Conservation (phyloP, 2,113 vertebrate species). For the Pterocles gutturalis region DNA sequence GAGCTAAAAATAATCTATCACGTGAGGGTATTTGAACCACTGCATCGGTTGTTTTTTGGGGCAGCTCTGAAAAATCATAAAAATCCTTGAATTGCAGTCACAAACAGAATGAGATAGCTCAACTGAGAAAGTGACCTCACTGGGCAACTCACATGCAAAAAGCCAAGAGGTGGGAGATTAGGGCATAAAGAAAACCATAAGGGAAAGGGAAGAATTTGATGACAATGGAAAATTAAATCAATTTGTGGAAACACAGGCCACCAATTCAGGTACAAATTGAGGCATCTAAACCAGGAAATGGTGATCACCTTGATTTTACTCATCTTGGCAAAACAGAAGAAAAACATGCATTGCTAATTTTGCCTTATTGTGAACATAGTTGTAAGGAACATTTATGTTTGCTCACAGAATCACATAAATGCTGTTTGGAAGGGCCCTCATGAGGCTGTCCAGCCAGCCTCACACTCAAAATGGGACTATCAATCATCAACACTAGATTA, state of each 20-base stretch:
- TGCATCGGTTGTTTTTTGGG: background rate
- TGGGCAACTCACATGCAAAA: background rate
- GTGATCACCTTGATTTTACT: background rate
- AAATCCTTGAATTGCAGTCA: background rate
- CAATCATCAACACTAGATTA: background rate
- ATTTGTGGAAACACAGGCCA: background rate
- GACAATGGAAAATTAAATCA: background rate
- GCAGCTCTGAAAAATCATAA: background rate
- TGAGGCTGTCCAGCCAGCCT: background rate
- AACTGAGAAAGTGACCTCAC: background rate
- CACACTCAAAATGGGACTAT: background rate
- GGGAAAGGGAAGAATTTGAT: background rate
- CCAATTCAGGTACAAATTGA: background rate
- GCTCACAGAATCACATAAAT: background rate
- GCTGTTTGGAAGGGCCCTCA: background rate
- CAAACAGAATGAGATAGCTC: background rate
- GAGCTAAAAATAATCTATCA: background rate
- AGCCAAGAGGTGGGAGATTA: background rate
- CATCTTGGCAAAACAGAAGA: background rate
- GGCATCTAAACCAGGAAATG: background rate
- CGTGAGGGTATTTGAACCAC: background rate
- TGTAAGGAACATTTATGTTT: background rate
- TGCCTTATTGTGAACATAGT: background rate
- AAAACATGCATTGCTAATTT: background rate
- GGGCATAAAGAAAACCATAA: background rate